Evolutionary conservation across 37 sponge, comb jelly and placozoan species (phyloP), one percentile per base, ranked within the genome.

Genomic region (Chondrosia reniformis): DNA sequence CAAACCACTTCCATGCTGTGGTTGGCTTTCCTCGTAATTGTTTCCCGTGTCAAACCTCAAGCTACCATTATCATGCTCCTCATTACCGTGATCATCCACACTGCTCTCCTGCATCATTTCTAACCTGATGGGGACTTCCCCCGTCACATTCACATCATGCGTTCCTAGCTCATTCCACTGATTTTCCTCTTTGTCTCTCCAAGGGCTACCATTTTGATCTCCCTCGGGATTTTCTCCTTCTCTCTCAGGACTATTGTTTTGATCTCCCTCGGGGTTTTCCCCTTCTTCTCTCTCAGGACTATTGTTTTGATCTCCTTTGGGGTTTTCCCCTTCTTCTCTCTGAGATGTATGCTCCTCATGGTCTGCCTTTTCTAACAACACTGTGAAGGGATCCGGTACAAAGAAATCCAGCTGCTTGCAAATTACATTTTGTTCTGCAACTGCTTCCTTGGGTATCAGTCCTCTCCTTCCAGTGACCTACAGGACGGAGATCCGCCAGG

Each of bases 351-450:
- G 15, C 10, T 49, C 52, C 10, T 6, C 27, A 56, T 6, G 27
- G 27, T 28, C 8, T 4, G 3, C 7, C 7, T 6, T 28, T 8
- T 24, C 7, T 28, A 4, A 6, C 58, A 28, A 24, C 58, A 3
- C 8, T 4, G 58, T 6, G 58, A 24, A n/a, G n/a, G n/a, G n/a
- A n/a, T n/a, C n/a, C n/a, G n/a, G n/a, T n/a, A n/a, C n/a, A n/a
- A n/a, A n/a, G n/a, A n/a, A n/a, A n/a, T n/a, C 25, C 21, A 25
- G 72, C 1, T 36, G 15, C 2, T 69, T 36, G 72, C 72, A 69
- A 41, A 69, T 19, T 19, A 69, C 43, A 44, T 69, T 41, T 25
- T 69, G 72, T 25, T 69, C 72, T 25, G 72, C 42, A 39, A 69
- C 41, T 12, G 22, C n/a, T 25, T 2, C 36, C 72, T 38, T 36